Evolutionary conservation across 2,113 vertebrate species (phyloP).

Genomic region (Trogon melanurus): DNA sequence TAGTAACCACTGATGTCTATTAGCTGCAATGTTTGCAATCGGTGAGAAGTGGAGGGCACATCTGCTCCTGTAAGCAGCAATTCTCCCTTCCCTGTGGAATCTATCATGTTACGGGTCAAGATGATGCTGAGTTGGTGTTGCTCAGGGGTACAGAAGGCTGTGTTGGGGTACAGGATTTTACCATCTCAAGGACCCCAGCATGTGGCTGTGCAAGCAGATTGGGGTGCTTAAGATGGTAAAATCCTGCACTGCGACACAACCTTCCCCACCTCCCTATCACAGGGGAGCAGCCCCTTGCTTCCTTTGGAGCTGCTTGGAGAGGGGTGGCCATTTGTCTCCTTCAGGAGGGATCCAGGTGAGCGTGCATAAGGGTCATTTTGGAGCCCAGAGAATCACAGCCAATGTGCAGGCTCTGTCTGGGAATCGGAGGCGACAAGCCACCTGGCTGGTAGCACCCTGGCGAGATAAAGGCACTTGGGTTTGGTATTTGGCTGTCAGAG

Average conservation of each 20-base stretch:
- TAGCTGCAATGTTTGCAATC: background rate
- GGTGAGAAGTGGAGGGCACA: rapidly evolving
- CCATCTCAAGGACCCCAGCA: background rate
- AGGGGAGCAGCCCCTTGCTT: background rate
- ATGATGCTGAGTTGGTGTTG: rapidly evolving
- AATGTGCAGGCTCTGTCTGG: background rate
- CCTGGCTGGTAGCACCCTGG: background rate
- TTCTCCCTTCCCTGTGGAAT: background rate
- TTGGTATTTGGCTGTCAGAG: background rate
- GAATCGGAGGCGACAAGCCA: background rate
- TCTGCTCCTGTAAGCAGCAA: rapidly evolving
- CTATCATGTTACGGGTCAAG: background rate
- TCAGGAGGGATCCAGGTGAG: background rate
- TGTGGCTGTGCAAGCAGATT: background rate
- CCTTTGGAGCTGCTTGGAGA: background rate
- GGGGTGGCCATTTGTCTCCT: background rate
- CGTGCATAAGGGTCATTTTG: background rate
- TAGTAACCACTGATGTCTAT: background rate
- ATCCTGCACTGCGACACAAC: background rate
- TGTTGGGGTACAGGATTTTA: background rate
- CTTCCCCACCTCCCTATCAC: rapidly evolving
- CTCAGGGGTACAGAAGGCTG: background rate
- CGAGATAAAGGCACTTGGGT: background rate
- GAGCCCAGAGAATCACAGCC: background rate
- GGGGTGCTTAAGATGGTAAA: background rate